Evolutionary conservation across 2,797 vertebrate genomes (phyloP), one percentile per base, ranked within the genome.

Genomic region (Eupleurogrammus muticus): DNA sequence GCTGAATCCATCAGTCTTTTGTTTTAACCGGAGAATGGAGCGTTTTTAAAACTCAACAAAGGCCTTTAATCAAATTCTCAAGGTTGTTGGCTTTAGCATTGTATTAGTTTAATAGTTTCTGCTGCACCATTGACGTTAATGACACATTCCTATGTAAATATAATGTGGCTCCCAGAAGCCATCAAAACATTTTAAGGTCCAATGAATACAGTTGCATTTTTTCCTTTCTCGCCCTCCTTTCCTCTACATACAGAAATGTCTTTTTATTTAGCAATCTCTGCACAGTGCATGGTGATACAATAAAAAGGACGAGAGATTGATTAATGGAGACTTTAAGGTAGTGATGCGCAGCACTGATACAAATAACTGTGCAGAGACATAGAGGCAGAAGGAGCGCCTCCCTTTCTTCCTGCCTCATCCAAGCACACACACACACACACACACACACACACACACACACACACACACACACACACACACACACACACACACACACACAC

Each of bases 71-170:
- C 97, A 97, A 97, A 97, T 96, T 96, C 96, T 95, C 92, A 91
- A 95, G 96, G 96, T 97, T 96, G 95, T 94, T 97, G 95, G 95
- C 95, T 97, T 96, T 97, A 95, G 95, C 96, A 97, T 96, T 96
- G 96, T 96, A 96, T 96, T 96, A 94, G 95, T 96, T 96, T 97
- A 97, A 97, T 96, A 95, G 96, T 96, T 96, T 97, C 95, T 96
- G 94, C 95, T 96, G 95, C 93, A 94, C 95, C 94, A 95, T 96
- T 97, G 96, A 96, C 95, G 96, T 96, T 97, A 97, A 97, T 96
- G 95, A 95, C 96, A 96, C 93, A 95, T 95, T 96, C 95, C 94
- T 95, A 93, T 97, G 96, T 96, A 97, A 97, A 97, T 95, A 96
- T 94, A 95, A 95, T 94, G 95, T 95, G 79, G 82, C 66, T 81